Base-by-base conservation (phyloP, 2,888 invertebrate species). In the Tethea ocularis region DNA sequence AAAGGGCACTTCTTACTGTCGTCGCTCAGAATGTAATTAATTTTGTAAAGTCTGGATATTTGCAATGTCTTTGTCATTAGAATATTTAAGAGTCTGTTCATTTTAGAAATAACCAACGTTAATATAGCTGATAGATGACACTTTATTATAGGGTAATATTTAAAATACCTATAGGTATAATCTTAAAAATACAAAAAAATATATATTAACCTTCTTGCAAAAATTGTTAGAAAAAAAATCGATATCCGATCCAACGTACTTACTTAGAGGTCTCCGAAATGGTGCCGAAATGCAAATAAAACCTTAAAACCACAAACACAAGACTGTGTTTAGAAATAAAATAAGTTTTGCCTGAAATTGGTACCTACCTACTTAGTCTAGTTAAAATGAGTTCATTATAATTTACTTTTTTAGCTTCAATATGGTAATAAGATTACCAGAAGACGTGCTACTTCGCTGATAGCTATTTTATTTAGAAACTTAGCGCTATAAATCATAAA, bases 401-500 rank as follows among this genome's bases (percentile, higher is more conserved):
- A 5, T 3, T 3, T 7, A 24, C 6, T 46, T 10, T 15, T 20
- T 20, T n/a, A 46, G 67, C 61, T 57, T 23, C 52, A 63, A 62
- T 69, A 66, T 51, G 58, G 62, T 64, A 68, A 71, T 58, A 68
- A 71, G 72, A 69, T 72, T 66, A 57, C 58, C 58, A 53, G 57
- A 67, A 57, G 57, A 57, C 63, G 59, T 62, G 57, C 62, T 60
- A 62, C 38, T 51, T 59, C 58, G 60, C 61, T 59, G 62, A 68
- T 69, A 68, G 61, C 67, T 65, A 69, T 75, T 80, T 78, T 74
- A 68, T 67, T 65, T 67, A 59, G 41, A 71, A 80, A 81, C 63
- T 74, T 76, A 61, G 67, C 63, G 73, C 56, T 69, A 81, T 83
- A 83, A 84, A 84, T 84, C 84, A 83, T 81, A 78, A 82, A 84